Evolutionary conservation across 2,113 vertebrate genomes (phyloP).

Genomic region (Chaenocephalus aceratus): DNA sequence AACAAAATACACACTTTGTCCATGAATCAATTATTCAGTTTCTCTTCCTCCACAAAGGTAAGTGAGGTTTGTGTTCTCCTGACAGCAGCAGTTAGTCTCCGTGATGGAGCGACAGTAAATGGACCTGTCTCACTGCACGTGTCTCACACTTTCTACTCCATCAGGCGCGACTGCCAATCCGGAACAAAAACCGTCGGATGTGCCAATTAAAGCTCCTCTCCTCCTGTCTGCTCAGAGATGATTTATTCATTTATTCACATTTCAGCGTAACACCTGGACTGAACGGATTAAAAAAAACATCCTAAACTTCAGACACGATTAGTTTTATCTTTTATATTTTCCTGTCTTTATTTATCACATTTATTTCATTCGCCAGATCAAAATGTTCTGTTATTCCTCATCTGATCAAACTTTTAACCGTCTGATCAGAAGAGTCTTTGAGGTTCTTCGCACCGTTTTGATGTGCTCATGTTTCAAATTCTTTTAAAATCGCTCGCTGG

Average conservation of each 20-base stretch:
- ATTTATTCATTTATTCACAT: conserved; percentile 62
- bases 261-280: conserved; percentile 41
- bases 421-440: conserved; percentile 56
- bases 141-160: conserved; percentile 45
- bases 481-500: conserved; percentile 12
- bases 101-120: conserved; percentile 49
- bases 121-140: conserved; percentile 35
- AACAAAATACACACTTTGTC: too few species aligned
- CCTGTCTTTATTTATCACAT: conserved; percentile 49
- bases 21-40: too few species aligned
- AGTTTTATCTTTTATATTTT: conserved; percentile 29
- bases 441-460: conserved; percentile 30
- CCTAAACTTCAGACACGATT: conserved; percentile 15
- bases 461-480: conserved; percentile 46
- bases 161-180: conserved; percentile 50
- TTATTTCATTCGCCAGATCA: conserved; percentile 62
- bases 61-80: conserved; percentile 6
- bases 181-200: conserved; percentile 47
- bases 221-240: conserved; percentile 29
- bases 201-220: conserved; percentile 55
- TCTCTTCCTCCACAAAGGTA: too few species aligned
- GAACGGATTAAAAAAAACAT: neutral
- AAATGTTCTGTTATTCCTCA: conserved; percentile 38
- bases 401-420: conserved; percentile 59
- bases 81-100: conserved; percentile 58